phyloP scores from a whole-genome alignment of 2,888 invertebrate species.

The Eledone cirrhosa region DNA sequence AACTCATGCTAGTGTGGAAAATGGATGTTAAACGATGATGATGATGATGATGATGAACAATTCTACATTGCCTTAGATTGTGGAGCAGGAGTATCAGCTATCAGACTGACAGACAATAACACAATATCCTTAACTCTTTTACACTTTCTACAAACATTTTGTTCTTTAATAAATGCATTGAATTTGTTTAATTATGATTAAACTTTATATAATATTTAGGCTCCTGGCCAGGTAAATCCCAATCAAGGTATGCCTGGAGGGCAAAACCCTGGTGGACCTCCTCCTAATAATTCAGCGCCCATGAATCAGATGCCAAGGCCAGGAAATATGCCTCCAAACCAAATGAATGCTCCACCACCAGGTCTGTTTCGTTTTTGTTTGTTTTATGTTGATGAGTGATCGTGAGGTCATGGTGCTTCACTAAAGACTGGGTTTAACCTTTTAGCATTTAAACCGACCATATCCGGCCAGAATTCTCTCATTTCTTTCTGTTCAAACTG shows the following conservation, averaged over 20 bases:
- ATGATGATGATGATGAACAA: too few species aligned
- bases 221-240: conserved; percentile 25
- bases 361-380: conserved; percentile 19
- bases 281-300: not conserved
- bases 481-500: too few species aligned
- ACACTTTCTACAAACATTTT: too few species aligned
- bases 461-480: too few species aligned
- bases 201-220: not conserved
- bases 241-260: conserved; percentile 22
- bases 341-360: conserved; percentile 14
- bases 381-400: not conserved
- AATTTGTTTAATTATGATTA: not conserved
- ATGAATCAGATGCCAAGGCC: conserved; percentile 25
- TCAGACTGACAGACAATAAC: too few species aligned
- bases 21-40: too few species aligned
- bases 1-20: too few species aligned
- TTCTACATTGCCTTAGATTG: too few species aligned
- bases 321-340: conserved; percentile 23
- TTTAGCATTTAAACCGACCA: too few species aligned
- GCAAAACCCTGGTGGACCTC: conserved; percentile 22
- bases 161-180: not conserved
- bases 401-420: not conserved
- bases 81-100: too few species aligned
- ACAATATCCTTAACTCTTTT: too few species aligned
- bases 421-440: too few species aligned